phyloP scores from a whole-genome alignment of 1,140 invertebrate genomes.

The Thereuonema tuberculata region DNA sequence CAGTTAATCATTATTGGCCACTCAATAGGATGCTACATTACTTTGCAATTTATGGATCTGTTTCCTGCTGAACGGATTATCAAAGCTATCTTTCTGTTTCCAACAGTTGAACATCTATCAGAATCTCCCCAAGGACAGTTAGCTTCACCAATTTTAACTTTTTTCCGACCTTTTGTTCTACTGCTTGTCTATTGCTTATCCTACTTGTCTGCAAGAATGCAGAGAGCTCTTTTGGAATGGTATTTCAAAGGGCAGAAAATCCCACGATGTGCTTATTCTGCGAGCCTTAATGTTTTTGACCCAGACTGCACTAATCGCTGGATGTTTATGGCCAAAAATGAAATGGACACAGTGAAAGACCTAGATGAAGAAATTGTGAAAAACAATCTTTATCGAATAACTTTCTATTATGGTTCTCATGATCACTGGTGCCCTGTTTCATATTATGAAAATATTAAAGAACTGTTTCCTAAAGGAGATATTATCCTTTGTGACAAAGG shows the following conservation, averaged over 20 bases:
- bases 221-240: slow-evolving; percentile 25
- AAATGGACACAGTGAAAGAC: slow-evolving; percentile 31
- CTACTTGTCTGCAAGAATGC: slow-evolving; percentile 37
- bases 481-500: slow-evolving; percentile 47
- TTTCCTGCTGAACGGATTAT: slow-evolving; percentile 34
- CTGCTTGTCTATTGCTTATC: slow-evolving; percentile 43
- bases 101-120: slow-evolving; percentile 63
- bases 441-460: slow-evolving; percentile 46
- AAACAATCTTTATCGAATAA: slow-evolving; percentile 37
- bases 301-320: slow-evolving; percentile 32
- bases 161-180: slow-evolving; percentile 39
- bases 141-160: slow-evolving; percentile 38
- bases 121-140: slow-evolving; percentile 51
- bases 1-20: slow-evolving; percentile 63
- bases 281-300: slow-evolving; percentile 27
- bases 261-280: slow-evolving; percentile 27
- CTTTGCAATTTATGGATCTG: slow-evolving; percentile 51
- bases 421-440: slow-evolving; percentile 59
- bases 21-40: slow-evolving; percentile 69
- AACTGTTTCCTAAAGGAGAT: slow-evolving; percentile 43
- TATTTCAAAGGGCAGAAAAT: slow-evolving; percentile 21
- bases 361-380: slow-evolving; percentile 28
- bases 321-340: slow-evolving; percentile 33
- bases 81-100: slow-evolving; percentile 56
- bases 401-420: slow-evolving; percentile 55